Percentiles rank a stretch among this genome's conserved stretches.
phyloP scores from a whole-genome alignment of 2,113 vertebrate species.

The Atherinomorus stipes region DNA sequence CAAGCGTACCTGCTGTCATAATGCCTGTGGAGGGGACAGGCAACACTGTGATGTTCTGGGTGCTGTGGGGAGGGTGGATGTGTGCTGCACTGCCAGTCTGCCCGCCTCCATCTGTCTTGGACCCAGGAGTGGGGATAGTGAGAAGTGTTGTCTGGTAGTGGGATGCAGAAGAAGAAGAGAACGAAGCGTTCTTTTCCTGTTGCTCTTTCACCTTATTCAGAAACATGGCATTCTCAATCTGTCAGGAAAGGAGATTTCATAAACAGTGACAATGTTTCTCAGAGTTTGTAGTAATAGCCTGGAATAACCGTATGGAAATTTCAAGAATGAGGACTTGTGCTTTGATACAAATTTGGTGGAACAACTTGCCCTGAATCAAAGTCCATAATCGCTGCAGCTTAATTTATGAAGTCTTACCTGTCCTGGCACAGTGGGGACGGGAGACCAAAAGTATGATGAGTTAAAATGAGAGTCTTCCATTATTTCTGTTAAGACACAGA shows the following conservation, averaged over 20 bases:
- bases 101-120: constrained; percentile 87
- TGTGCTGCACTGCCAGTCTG: constrained; percentile 82
- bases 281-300: too few relatives aligned
- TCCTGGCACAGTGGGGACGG: constrained; percentile 92
- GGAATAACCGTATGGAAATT: too few relatives aligned
- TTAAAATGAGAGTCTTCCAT: constrained; percentile 99
- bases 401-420: constrained; percentile 83
- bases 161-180: constrained; percentile 82
- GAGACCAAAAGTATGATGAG: constrained; percentile 99
- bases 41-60: constrained; percentile 96
- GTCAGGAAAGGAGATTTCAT: constrained; percentile 12
- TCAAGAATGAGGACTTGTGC: neutral
- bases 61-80: constrained; percentile 90
- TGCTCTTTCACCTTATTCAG: constrained; percentile 99
- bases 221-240: constrained; percentile 98
- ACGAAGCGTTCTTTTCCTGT: constrained; percentile 91
- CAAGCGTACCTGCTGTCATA: constrained; percentile 91
- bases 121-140: constrained; percentile 91
- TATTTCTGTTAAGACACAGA: constrained; percentile 86
- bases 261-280: too few relatives aligned
- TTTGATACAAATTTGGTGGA: neutral
- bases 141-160: constrained; percentile 96
- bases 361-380: neutral
- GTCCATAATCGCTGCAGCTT: neutral
- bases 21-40: constrained; percentile 95